Evolutionary conservation across 2,888 invertebrate genomes (phyloP).

Genomic region (Agrypnus murinus): DNA sequence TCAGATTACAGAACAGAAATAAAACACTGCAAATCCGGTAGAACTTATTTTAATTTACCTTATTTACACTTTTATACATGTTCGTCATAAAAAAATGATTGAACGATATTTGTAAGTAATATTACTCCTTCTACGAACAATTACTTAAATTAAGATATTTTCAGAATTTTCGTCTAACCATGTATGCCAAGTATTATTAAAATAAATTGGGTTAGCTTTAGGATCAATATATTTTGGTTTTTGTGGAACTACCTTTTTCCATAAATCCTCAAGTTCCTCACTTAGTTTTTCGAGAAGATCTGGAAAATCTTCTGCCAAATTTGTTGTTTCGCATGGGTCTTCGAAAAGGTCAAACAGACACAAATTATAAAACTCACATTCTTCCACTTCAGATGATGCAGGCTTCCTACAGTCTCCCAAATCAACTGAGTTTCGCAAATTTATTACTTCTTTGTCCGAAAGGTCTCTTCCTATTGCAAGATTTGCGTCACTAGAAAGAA

Average conservation of each 20-base stretch:
- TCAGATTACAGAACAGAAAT: too few species aligned
- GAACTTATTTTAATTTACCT: too few species aligned
- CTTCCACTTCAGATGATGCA: neutral
- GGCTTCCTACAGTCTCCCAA: neutral
- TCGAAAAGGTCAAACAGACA: constrained; percentile 65
- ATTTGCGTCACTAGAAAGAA: constrained; percentile 61
- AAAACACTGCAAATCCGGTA: too few species aligned
- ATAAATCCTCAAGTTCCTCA: constrained; percentile 56
- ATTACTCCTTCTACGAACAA: too few species aligned
- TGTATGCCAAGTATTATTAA: constrained; percentile 38
- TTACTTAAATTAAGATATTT: too few species aligned
- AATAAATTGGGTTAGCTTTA: constrained; percentile 34
- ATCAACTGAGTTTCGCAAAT: constrained; percentile 52
- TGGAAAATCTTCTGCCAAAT: constrained; percentile 57
- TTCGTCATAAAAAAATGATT: too few species aligned
- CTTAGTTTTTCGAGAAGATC: constrained; percentile 55
- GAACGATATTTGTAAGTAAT: too few species aligned
- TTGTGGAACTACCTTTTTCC: constrained; percentile 58
- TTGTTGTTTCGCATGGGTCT: constrained; percentile 67
- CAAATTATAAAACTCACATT: constrained; percentile 52
- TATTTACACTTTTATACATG: too few species aligned
- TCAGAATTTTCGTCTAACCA: constrained; percentile 45
- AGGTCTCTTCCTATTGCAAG: constrained; percentile 56
- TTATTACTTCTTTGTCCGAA: constrained; percentile 46
- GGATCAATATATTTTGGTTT: constrained; percentile 44